Evolutionary conservation across 1,140 invertebrate genomes (phyloP), one percentile per base, ranked within the genome.

Genomic region (Euwallacea similis): DNA sequence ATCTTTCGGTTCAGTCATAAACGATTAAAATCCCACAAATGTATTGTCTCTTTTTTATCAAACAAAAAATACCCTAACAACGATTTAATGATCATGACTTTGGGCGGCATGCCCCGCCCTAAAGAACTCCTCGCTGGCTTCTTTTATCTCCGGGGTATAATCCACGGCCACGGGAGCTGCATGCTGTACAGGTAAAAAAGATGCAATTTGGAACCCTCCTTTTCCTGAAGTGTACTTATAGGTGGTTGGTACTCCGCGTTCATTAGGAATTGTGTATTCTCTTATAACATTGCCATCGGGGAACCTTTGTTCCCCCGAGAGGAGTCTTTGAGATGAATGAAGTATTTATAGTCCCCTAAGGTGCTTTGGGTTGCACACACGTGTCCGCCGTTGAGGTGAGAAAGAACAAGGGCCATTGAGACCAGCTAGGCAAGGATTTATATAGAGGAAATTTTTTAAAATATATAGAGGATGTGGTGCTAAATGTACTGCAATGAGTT

Each of bases 121-220:
- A 33, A 33, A 33, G 21, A 33, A 33, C 21, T 15, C 61, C 43
- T 70, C 64, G 46, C 50, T 66, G 15, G 70, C 63, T 59, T 63
- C 70, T 55, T 50, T 54, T 3, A 72, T 63, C 47, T 72, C 70
- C 6, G 70, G 63, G 7, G 70, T 72, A 41, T 72, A 61, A 7
- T 66, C 16, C 7, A 72, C 50, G 21, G 21, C 46, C 46, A 50
- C 46, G 13, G 46, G 46, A 4, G 46, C 13, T 0, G 41, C 15
- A 8, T 42, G 62, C 9, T 11, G 2, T 4, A 50, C 13, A 50
- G 46, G 9, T 3, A 50, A 50, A n/a, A 47, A 46, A 13, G 66
- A 46, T 16, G 60, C 3, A 44, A 73, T 69, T 59, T 42, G 58
- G 41, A 69, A 73, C 41, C 71, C 71, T 42, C 63, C 71, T 13